Evolutionary conservation across 2,888 invertebrate species (phyloP).

Genomic region (Litoditis marina): DNA sequence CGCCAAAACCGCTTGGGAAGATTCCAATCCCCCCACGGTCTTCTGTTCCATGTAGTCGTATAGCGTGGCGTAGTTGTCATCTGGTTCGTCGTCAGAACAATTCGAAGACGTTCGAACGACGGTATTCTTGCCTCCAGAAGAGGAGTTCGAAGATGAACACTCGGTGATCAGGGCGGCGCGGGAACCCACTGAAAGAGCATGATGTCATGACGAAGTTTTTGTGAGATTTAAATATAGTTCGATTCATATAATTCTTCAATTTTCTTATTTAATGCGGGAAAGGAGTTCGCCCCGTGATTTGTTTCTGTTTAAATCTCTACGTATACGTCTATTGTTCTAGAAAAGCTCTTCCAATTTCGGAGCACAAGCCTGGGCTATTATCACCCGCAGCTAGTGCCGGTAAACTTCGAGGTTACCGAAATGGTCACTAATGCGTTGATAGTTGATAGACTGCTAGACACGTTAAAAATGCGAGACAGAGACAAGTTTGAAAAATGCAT

Average conservation of each 20-base stretch:
- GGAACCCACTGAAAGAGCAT: constrained; percentile 35
- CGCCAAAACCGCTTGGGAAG: constrained; percentile 34
- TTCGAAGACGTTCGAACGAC: constrained; percentile 34
- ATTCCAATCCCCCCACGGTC: constrained; percentile 19
- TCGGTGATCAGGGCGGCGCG: constrained; percentile 53
- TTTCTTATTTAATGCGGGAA: background rate
- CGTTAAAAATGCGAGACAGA: too few relatives aligned
- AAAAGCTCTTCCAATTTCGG: too few relatives aligned
- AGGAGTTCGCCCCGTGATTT: background rate
- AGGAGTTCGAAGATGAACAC: constrained; percentile 40
- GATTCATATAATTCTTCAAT: background rate
- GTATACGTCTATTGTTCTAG: too few relatives aligned
- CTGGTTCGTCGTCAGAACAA: constrained; percentile 37
- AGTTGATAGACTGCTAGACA: too few relatives aligned
- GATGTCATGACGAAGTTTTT: too few relatives aligned
- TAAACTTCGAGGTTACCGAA: background rate
- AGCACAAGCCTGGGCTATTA: background rate
- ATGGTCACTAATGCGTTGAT: too few relatives aligned
- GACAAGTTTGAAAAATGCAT: too few relatives aligned
- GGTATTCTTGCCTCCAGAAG: constrained; percentile 38
- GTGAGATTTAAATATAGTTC: too few relatives aligned
- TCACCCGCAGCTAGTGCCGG: too few relatives aligned
- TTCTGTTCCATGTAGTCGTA: constrained; percentile 54
- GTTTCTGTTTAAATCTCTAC: background rate
- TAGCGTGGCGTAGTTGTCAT: constrained; percentile 60